These are phyloP conservation scores for Phoeniculus purpureus DNA, from an alignment of 2,797 vertebrate genomes.

Conservation along the genomic window DNA sequence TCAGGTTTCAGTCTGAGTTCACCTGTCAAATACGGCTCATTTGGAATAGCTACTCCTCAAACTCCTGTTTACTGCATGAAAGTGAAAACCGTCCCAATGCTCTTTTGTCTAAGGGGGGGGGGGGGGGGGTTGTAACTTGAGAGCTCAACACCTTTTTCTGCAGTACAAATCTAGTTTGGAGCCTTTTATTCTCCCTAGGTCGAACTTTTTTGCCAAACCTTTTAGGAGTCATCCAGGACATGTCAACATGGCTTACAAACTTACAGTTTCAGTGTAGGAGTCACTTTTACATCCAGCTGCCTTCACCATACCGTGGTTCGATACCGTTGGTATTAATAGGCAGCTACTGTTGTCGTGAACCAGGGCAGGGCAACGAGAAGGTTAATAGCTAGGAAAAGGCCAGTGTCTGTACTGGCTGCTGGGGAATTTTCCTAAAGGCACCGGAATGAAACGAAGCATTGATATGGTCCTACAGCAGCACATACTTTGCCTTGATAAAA, in stretches of 20 bases:
- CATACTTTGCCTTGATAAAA: constrained; percentile 57
- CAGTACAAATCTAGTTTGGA: constrained; percentile 1
- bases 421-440: constrained; percentile 46
- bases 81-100: constrained; percentile 20
- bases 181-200: background rate
- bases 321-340: constrained; percentile 1
- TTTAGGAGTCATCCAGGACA: background rate
- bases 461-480: background rate
- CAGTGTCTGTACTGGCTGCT: background rate
- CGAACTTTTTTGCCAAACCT: background rate
- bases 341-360: background rate
- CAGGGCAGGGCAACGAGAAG: background rate
- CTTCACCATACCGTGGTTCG: background rate
- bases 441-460: constrained; percentile 50
- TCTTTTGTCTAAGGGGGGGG: background rate
- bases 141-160: background rate
- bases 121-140: background rate
- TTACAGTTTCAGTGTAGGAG: background rate
- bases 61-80: constrained; percentile 32
- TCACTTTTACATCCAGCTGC: background rate
- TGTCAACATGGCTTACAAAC: background rate
- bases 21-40: constrained; percentile 1
- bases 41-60: constrained; percentile 36
- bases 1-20: constrained; percentile 53
- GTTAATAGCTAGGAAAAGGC: background rate